Base-by-base conservation (phyloP, 64 coral and sea anemone genomes). In the Astreopora myriophthalma region DNA sequence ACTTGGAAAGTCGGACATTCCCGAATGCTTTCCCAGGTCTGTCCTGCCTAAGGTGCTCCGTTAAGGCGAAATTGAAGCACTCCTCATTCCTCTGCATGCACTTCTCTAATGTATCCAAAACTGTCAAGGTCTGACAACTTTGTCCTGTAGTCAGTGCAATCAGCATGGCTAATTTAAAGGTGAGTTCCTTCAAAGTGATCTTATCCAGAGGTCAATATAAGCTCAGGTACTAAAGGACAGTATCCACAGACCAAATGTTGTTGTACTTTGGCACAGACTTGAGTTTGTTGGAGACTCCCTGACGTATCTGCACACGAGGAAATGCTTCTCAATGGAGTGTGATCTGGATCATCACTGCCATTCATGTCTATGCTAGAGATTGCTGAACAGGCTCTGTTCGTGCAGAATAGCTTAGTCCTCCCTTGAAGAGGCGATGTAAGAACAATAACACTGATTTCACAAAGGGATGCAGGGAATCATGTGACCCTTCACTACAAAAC, bases 1-100 rank as follows among this genome's bases (percentile, higher is more conserved):
- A 93, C 25, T 93, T 68, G 89, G 70, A 87, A 13, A 93, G 83
- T 24, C 91, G 55, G 9, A 93, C 34, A 60, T 93, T 93, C 0
- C 83, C 61, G 48, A 87, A 93, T 23, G 86, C 91, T 20, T 80
- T 86, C 48, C 91, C 91, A 40, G 73, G 91, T 87, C 36, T 66
- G 84, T 93, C 84, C 91, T 87, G 83, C 60, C 79, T 87, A 68
- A 87, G 35, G 61, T 87, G 74, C 60, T n/a, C n/a, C n/a, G n/a
- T n/a, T n/a, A n/a, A n/a, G n/a, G n/a, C n/a, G 67, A 87, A 93
- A 48, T 40, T 71, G 69, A 76, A 93, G 28, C 51, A 93, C 37
- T 77, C 17, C 22, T 5, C 72, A 69, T 36, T 85, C 31, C 38
- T 92, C 26, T 85, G 40, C 79, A 80, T 80, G 20, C 57, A 79